Conservation (phyloP, 2,797 vertebrate genomes). For the Decapterus maruadsi region DNA sequence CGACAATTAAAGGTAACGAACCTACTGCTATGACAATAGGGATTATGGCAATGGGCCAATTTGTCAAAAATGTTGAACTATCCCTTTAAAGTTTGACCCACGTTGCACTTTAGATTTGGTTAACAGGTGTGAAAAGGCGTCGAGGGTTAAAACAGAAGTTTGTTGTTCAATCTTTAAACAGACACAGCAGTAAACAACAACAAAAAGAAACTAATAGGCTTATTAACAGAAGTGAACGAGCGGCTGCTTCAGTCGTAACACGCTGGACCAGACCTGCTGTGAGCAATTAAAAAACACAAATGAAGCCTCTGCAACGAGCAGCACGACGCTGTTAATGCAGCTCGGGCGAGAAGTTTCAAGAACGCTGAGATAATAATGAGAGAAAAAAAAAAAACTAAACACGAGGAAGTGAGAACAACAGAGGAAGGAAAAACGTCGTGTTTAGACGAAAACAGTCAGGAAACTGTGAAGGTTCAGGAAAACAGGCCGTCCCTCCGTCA, state of each 20-base stretch:
- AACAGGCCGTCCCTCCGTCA: neutral
- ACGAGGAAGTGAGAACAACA: neutral
- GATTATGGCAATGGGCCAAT: too few species aligned
- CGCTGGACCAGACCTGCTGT: neutral
- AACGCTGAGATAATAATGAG: neutral
- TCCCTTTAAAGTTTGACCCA: too few species aligned
- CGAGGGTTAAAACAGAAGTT: neutral
- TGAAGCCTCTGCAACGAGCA: neutral
- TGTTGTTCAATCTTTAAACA: neutral
- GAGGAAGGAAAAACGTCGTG: neutral
- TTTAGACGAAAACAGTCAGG: neutral
- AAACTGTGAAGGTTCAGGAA: neutral
- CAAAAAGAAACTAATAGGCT: neutral
- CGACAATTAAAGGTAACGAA: too few species aligned
- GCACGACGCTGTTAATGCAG: neutral
- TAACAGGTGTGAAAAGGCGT: neutral
- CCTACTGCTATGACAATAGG: too few species aligned
- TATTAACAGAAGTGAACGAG: neutral
- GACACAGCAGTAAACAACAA: neutral
- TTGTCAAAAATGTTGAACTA: too few species aligned
- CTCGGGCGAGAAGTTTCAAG: neutral
- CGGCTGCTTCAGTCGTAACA: neutral
- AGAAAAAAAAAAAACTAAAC: neutral
- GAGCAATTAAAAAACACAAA: constrained; percentile 7
- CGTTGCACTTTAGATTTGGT: too few species aligned